These are phyloP conservation scores for Trachelus tabidus DNA, from an alignment of 2,888 invertebrate genomes.

Conservation along the genomic window DNA sequence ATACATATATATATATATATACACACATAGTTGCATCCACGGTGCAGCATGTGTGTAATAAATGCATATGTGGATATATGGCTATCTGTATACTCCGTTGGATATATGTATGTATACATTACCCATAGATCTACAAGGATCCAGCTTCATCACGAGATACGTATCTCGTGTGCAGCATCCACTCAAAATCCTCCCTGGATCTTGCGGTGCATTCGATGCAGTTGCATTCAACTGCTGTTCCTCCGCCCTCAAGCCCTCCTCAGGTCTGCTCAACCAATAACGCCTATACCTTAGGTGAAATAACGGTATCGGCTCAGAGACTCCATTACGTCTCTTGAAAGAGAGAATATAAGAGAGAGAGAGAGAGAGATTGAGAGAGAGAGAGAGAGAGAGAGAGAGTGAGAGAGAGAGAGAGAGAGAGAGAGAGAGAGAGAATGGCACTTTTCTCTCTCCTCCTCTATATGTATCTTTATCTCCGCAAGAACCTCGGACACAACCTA, in stretches of 20 bases:
- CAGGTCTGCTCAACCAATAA: neutral
- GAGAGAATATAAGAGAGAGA: no score
- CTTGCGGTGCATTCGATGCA: neutral
- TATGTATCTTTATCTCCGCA: neutral
- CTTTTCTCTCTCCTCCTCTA: neutral
- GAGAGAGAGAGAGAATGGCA: neutral
- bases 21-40: neutral
- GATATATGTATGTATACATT: neutral
- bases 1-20: neutral
- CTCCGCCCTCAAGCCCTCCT: neutral
- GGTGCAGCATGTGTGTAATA: neutral
- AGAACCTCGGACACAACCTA: neutral
- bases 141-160: neutral
- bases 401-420: no score
- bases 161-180: neutral
- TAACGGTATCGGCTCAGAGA: neutral
- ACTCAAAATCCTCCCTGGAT: neutral
- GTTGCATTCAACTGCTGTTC: neutral
- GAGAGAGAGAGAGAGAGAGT: no score
- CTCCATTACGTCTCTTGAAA: neutral
- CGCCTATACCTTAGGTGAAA: neutral
- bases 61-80: neutral
- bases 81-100: neutral
- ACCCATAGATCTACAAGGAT: neutral
- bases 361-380: no score